phyloP scores from a whole-genome alignment of 2,888 invertebrate species.

The Pachliopta kotzebuea region DNA sequence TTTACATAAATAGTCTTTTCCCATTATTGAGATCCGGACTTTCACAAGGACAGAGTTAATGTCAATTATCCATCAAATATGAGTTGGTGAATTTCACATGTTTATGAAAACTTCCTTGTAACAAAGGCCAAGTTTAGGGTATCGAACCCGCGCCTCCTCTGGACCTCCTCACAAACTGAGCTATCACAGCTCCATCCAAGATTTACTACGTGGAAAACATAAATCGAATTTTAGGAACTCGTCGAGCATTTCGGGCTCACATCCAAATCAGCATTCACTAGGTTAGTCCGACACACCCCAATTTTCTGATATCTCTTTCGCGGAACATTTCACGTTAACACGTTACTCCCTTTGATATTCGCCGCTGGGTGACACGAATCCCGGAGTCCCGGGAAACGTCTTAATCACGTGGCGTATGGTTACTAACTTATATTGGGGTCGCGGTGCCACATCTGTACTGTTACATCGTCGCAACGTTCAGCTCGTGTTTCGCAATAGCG shows the following conservation, averaged over 20 bases:
- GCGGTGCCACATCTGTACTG: conserved; percentile 58
- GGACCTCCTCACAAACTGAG: not conserved
- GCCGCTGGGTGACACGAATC: conserved; percentile 48
- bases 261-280: conserved; percentile 32
- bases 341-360: conserved; percentile 45
- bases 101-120: too few relatives aligned
- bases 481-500: conserved; percentile 32
- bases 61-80: too few relatives aligned
- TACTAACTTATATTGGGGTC: conserved; percentile 48
- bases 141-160: too few relatives aligned
- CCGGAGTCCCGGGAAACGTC: conserved; percentile 44
- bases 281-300: conserved; percentile 31
- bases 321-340: conserved; percentile 45
- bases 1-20: too few relatives aligned
- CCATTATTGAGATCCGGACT: too few relatives aligned
- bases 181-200: conserved; percentile 19
- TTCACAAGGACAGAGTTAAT: too few relatives aligned
- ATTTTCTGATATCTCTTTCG: conserved; percentile 32
- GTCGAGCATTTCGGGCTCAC: conserved; percentile 26
- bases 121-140: too few relatives aligned
- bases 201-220: conserved; percentile 30
- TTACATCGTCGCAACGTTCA: conserved; percentile 44
- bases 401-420: conserved; percentile 53
- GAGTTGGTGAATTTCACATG: too few relatives aligned
- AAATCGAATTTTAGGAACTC: conserved; percentile 32